phyloP scores from a whole-genome alignment of 2,113 vertebrate species.

The Tragelaphus scriptus region DNA sequence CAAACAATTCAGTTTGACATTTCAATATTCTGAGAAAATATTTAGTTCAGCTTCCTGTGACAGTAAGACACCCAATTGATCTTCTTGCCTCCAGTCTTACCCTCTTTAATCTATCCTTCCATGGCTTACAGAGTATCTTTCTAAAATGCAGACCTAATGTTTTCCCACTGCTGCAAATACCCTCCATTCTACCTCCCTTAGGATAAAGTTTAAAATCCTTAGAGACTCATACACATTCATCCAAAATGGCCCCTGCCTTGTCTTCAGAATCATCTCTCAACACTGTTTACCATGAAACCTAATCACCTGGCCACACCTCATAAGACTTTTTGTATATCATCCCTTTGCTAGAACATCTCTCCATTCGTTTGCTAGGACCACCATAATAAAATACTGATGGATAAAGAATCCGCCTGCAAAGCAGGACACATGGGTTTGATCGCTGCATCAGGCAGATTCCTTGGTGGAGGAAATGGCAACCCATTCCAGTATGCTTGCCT shows the following conservation, averaged over 20 bases:
- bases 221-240: not conserved
- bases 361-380: not conserved
- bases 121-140: not conserved
- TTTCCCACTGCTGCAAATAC: not conserved
- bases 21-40: conserved; percentile 12
- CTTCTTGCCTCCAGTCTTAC: not conserved
- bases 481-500: not conserved
- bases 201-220: not conserved
- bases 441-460: not conserved
- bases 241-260: not conserved
- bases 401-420: not conserved
- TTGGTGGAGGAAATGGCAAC: not conserved
- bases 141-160: not conserved
- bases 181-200: not conserved
- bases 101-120: not conserved
- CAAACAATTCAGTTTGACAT: not conserved
- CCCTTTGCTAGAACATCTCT: not conserved
- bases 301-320: not conserved
- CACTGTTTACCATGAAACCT: not conserved
- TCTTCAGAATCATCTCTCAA: not conserved
- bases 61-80: not conserved
- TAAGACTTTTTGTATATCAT: not conserved
- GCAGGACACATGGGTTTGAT: not conserved
- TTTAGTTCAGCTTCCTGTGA: not conserved
- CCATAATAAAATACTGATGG: not conserved